phyloP scores from a whole-genome alignment of 1,140 invertebrate genomes.

The Sminthurinus signatus region DNA sequence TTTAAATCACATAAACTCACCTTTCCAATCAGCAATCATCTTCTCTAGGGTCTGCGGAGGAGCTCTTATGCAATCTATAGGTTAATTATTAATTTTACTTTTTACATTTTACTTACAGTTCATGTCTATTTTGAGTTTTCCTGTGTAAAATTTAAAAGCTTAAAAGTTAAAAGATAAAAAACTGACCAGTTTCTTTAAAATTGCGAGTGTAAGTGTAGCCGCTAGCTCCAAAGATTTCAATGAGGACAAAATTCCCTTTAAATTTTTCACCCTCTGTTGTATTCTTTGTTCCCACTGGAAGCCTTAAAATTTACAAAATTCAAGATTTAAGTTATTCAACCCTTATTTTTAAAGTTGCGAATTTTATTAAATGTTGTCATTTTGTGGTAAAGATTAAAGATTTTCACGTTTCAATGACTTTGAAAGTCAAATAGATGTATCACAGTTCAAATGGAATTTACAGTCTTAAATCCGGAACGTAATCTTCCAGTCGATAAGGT shows the following conservation, averaged over 20 bases:
- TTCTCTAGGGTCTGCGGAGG: slow-evolving; percentile 13
- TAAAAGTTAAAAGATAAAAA: neutral
- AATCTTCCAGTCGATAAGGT: slow-evolving; percentile 23
- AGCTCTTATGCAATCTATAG: neutral
- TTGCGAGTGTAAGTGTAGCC: slow-evolving; percentile 11
- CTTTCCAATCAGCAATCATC: slow-evolving; percentile 18
- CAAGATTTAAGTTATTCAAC: too few relatives aligned
- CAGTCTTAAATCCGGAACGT: slow-evolving; percentile 26
- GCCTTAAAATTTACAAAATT: too few relatives aligned
- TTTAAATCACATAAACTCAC: too few relatives aligned
- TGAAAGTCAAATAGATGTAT: too few relatives aligned
- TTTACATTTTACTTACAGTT: too few relatives aligned
- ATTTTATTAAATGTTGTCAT: too few relatives aligned
- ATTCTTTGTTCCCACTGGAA: neutral
- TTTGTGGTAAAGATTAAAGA: too few relatives aligned
- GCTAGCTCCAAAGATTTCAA: slow-evolving; percentile 25
- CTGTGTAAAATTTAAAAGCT: too few relatives aligned
- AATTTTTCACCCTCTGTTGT: slow-evolving; percentile 6
- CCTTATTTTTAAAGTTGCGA: too few relatives aligned
- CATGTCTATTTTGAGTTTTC: too few relatives aligned
- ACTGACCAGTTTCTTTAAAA: slow-evolving; percentile 4
- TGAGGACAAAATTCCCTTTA: slow-evolving; percentile 17
- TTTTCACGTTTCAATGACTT: too few relatives aligned
- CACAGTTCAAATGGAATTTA: neutral
- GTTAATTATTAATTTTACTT: too few relatives aligned